A percentile compares a stretch with the other conserved stretches of the same genome.
phyloP scores from a whole-genome alignment of 1,140 invertebrate genomes.

The Drosophila rufa region DNA sequence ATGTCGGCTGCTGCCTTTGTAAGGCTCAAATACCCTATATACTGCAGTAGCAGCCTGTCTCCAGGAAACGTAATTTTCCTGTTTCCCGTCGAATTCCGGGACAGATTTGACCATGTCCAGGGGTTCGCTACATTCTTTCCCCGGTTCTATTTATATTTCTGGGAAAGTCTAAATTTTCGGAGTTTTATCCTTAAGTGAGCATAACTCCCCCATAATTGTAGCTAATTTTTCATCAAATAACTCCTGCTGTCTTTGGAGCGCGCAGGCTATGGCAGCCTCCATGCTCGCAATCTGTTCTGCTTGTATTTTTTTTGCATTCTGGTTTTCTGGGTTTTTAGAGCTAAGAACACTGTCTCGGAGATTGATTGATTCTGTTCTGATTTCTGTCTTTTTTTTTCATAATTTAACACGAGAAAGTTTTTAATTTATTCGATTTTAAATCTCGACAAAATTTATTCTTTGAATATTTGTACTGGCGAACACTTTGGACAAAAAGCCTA shows the following conservation, averaged over 20 bases:
- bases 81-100: conserved; percentile 15
- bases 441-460: no score
- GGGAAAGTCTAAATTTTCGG: conserved; percentile 1
- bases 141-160: not conserved
- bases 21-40: conserved; percentile 24
- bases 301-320: not conserved
- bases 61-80: conserved; percentile 39
- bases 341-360: not conserved
- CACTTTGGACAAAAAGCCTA: no score
- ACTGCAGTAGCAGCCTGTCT: conserved; percentile 23
- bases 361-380: not conserved
- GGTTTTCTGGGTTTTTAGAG: not conserved
- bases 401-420: no score
- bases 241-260: not conserved
- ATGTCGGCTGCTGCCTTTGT: conserved; percentile 17
- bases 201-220: not conserved
- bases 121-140: not conserved
- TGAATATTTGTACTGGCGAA: no score
- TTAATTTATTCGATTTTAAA: no score
- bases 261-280: not conserved
- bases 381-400: not conserved
- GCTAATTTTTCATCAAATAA: not conserved
- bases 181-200: not conserved
- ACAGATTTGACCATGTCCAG: conserved; percentile 2
- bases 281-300: not conserved